Evolutionary conservation across 2,797 vertebrate species (phyloP).

Genomic region (Mus spretus): DNA sequence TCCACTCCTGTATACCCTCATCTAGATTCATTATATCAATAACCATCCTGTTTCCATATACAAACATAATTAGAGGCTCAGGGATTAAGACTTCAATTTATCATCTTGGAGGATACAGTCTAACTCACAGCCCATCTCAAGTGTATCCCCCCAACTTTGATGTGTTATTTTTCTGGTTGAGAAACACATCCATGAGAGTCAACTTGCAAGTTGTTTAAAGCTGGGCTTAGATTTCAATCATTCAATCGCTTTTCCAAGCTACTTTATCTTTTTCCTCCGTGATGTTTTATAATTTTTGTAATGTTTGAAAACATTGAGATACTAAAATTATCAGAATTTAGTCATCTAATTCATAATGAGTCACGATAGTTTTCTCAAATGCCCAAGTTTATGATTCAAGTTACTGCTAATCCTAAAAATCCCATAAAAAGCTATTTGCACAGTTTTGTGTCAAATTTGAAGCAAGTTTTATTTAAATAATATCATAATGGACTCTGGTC

Average conservation of each 20-base stretch:
- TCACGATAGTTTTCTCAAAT: background rate
- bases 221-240: constrained; percentile 19
- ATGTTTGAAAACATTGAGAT: constrained; percentile 12
- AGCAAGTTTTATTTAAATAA: background rate
- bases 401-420: background rate
- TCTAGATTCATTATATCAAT: constrained; percentile 8
- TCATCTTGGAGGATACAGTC: background rate
- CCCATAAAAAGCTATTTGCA: background rate
- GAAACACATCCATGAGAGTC: background rate
- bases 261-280: background rate
- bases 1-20: background rate
- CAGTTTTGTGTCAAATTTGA: background rate
- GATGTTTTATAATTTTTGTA: background rate
- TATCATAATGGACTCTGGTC: background rate
- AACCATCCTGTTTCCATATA: constrained; percentile 1
- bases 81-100: background rate
- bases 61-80: background rate
- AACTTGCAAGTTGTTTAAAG: background rate
- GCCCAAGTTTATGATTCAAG: background rate
- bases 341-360: background rate
- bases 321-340: constrained; percentile 9
- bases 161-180: background rate
- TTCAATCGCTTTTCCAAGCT: background rate
- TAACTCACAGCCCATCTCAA: background rate
- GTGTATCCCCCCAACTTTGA: background rate